Base-by-base conservation (phyloP, 2,113 vertebrate species). In the Triplophysa siluroides region DNA sequence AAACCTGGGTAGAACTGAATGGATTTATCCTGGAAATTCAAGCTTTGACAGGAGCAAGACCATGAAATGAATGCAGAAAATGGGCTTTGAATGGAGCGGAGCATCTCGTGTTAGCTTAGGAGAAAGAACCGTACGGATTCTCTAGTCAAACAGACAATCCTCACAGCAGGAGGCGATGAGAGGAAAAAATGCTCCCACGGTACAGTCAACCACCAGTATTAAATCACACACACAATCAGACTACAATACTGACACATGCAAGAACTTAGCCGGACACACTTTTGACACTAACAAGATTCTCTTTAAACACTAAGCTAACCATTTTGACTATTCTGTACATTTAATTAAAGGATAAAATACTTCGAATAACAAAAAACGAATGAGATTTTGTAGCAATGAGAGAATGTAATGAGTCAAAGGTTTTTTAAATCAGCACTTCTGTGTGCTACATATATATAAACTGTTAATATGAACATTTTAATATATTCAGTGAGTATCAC, bases 1-100 rank as follows among this genome's bases (percentile, higher is more conserved):
- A 82, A 84, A 84, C 58, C 85, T 61, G 47, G 43, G 74, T 56
- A 54, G 52, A 41, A 54, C 65, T 82, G 68, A 75, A 81, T 79
- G 76, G 85, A 76, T 84, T 86, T 70, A 72, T 86, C 74, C 75
- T 76, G 74, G 72, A 83, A 84, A 84, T 80, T 69, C 43, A 26
- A 68, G 65, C 67, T 79, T 81, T 71, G 76, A 78, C 76, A 66
- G 76, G 63, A 84, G 83, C 79, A 77, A 12, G 38, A 77, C 79
- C 81, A 83, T 78, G 66, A 85, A 84, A 86, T 81, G 54, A 82
- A 76, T 83, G 72, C 81, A 85, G 70, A 78, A 83, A 83, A 79
- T 81, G 71, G 68, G 78, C 73, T 85, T 80, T 75, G 80, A 78
- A 80, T 69, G 50, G 71, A 72, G 63, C 65, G 41, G 45, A 26